Base-by-base conservation (phyloP, 2,888 invertebrate genomes). In the Listrodromus nycthemerus region DNA sequence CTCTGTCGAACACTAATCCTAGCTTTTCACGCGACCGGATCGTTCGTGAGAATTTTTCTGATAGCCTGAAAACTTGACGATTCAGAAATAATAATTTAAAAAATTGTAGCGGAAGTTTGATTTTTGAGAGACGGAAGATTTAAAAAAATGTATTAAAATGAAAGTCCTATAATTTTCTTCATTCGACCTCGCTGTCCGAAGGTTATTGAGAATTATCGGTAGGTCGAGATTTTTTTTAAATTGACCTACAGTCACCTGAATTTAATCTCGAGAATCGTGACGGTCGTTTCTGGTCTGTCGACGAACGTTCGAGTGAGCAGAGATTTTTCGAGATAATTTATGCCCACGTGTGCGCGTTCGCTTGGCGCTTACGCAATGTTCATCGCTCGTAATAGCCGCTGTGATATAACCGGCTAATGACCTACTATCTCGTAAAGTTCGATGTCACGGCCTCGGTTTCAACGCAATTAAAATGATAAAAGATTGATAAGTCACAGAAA, bases 351-450 rank as follows among this genome's bases (percentile, higher is more conserved):
- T 21, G 37, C 41, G 52, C 13, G 21, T 21, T 71, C 52, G 37
- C 1, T 10, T 16, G 7, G 24, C 8, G 45, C 10, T 73, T 45
- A 45, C 27, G 45, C 71, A 55, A 27, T 45, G 58, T 30, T 73
- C 27, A 19, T 45, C 8, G 41, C 21, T 61, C 27, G 27, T 27
- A 27, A 41, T 61, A 45, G 52, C 10, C 7, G 27, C 41, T 10
- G 13, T 19, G 30, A 61, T 27, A 45, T 45, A 21, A 73, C 33
- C 58, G 73, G 30, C 58, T 73, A 55, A 71, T 58, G 76, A 58
- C 65, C 27, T 48, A 37, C 27, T 33, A 65, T 71, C 33, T 70
- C 21, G n/a, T 37, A 16, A 78, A 67, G 37, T 50, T 67, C 67
- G 21, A 61, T 45, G 52, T 73, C 48, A 30, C 24, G 41, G 37